Evolutionary conservation across 2,888 invertebrate genomes (phyloP).

Genomic region (Drosophila parthenogenetica): DNA sequence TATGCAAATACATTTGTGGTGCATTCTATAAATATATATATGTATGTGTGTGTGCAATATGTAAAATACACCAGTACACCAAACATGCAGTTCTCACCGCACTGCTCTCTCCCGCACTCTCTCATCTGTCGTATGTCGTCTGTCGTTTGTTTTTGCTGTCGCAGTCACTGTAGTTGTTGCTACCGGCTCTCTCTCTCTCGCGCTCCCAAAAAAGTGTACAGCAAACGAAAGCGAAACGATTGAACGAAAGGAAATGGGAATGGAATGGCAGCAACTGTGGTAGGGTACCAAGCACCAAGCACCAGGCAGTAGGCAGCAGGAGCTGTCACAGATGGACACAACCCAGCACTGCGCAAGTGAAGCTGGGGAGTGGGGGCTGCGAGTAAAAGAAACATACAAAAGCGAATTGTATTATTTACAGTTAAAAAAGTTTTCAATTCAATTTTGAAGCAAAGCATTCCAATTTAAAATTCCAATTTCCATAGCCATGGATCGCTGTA

Average conservation of each 20-base stretch:
- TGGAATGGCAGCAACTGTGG: slow-evolving; percentile 9
- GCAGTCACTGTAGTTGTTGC: not conserved
- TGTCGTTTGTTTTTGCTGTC: slow-evolving; percentile 18
- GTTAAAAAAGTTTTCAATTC: slow-evolving; percentile 68
- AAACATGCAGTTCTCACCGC: slow-evolving; percentile 31
- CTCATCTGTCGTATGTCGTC: slow-evolving; percentile 21
- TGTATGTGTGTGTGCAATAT: slow-evolving; percentile 61
- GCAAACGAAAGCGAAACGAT: slow-evolving; percentile 58
- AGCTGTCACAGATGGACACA: slow-evolving; percentile 27
- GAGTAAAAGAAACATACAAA: slow-evolving; percentile 41
- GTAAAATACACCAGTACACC: slow-evolving; percentile 34
- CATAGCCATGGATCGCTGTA: slow-evolving; percentile 41
- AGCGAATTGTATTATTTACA: slow-evolving; percentile 59
- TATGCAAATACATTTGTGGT: slow-evolving; percentile 51
- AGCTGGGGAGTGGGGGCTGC: slow-evolving; percentile 5
- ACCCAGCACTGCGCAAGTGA: slow-evolving; percentile 7
- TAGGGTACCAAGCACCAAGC: slow-evolving; percentile 1
- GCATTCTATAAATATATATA: slow-evolving; percentile 71
- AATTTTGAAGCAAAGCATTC: slow-evolving; percentile 48
- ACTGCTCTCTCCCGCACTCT: not conserved
- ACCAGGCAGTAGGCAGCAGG: slow-evolving; percentile 30
- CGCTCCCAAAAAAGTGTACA: slow-evolving; percentile 14
- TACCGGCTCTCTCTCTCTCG: slow-evolving; percentile 12
- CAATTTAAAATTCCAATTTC: slow-evolving; percentile 25
- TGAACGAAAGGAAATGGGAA: slow-evolving; percentile 45